These are phyloP conservation scores for Drosophila suboccidentalis DNA, from an alignment of 2,888 invertebrate genomes.

Conservation along the genomic window DNA sequence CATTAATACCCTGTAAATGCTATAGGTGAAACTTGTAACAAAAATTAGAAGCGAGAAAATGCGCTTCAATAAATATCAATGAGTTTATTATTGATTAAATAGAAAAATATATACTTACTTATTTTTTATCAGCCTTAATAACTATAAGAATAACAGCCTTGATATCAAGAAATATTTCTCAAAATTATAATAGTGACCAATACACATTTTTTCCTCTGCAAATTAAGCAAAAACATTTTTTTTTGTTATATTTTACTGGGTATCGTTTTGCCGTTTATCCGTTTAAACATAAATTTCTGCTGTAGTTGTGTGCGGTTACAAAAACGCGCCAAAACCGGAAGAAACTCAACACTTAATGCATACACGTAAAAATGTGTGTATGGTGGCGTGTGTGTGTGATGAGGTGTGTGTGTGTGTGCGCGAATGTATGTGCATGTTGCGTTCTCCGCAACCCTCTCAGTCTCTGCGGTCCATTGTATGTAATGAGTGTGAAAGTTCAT, in stretches of 20 bases:
- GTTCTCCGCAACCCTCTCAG: slow-evolving; percentile 7
- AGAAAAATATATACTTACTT: too few species aligned
- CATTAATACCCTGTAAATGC: not conserved
- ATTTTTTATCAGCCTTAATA: not conserved
- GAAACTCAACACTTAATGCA: slow-evolving; percentile 23
- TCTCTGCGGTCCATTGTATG: slow-evolving; percentile 44
- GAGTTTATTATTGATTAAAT: not conserved
- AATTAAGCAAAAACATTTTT: not conserved
- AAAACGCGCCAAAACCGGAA: slow-evolving; percentile 52
- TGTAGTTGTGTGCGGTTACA: slow-evolving; percentile 50
- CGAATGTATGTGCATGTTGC: slow-evolving; percentile 37
- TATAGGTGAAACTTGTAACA: not conserved
- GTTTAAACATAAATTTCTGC: too few species aligned
- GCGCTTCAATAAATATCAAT: too few species aligned
- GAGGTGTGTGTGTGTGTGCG: slow-evolving; percentile 9
- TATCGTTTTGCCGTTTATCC: not conserved
- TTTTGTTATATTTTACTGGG: not conserved
- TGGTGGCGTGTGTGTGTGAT: slow-evolving; percentile 3
- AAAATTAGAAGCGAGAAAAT: too few species aligned
- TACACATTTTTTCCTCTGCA: not conserved
- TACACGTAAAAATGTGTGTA: not conserved
- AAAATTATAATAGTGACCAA: too few species aligned
- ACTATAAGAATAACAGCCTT: not conserved
- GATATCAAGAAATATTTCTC: too few species aligned
- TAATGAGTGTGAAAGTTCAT: slow-evolving; percentile 81